Evolutionary conservation across 2,113 vertebrate species (phyloP), one percentile per base, ranked within the genome.

Genomic region (Ptilorrhoa leucosticta): DNA sequence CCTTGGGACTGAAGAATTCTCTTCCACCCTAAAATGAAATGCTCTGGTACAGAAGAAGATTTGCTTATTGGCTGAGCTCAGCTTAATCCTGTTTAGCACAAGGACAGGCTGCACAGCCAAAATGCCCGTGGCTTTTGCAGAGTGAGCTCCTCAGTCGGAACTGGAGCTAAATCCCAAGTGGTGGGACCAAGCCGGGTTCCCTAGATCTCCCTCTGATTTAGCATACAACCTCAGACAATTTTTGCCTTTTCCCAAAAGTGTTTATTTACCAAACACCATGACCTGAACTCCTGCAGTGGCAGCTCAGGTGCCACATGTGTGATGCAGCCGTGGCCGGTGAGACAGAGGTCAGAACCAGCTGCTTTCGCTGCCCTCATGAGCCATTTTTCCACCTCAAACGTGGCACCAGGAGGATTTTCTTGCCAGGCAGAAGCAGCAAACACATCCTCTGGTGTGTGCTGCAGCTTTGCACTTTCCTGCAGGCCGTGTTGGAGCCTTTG

Each of bases 321-420:
- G 61, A 31, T 10, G 48, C 5, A 19, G 30, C 75, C 0, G 0
- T 9, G n/a, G 13, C 22, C 23, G 3, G 15, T 23, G 56, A 60
- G 31, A 15, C 48, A 18, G 27, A 42, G 14, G 10, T 8, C 3
- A 66, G 47, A 4, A 11, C 35, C n/a, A 12, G 30, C 2, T 15
- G 19, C 35, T 53, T 20, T 17, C 33, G 1, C 3, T 58, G 31
- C 26, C 40, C 40, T 50, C 6, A 0, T 12, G 13, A 39, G 22
- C 7, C n/a, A 31, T 37, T 81, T 75, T 40, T 5, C 35, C 9
- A 7, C 16, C n/a, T 23, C 26, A 45, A 7, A 21, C 0, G 0
- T 17, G 40, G 48, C 57, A 50, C 10, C 6, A 63, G 35, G 23
- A 57, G 65, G 37, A 21, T 28, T 50, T 61, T 23, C 51, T 54